Evolutionary conservation across 2,888 invertebrate genomes (phyloP).

Genomic region (Thymelicus lineola): DNA sequence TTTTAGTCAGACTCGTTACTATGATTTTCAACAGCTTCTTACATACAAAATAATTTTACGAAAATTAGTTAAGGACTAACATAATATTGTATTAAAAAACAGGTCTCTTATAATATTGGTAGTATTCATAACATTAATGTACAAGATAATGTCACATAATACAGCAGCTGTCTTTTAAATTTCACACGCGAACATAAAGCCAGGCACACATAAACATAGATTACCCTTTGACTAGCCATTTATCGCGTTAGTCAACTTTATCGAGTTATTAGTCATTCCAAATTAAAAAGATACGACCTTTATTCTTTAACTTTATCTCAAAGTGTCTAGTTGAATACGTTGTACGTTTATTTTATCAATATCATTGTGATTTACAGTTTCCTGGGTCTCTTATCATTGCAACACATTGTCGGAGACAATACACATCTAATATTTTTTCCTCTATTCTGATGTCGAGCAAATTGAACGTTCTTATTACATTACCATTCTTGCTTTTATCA

Average conservation of each 20-base stretch:
- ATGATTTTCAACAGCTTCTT: too few relatives aligned
- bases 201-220: too few relatives aligned
- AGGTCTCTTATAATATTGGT: too few relatives aligned
- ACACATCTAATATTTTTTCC: conserved; percentile 15
- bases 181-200: too few relatives aligned
- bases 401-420: conserved; percentile 9
- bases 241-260: conserved; percentile 6
- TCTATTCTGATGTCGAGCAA: not conserved
- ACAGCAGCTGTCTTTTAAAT: too few relatives aligned
- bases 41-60: too few relatives aligned
- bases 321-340: conserved; percentile 9
- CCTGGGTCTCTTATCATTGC: conserved; percentile 7
- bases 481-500: conserved; percentile 11
- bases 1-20: too few relatives aligned
- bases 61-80: too few relatives aligned
- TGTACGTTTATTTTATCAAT: conserved; percentile 5
- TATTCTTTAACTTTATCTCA: conserved; percentile 16
- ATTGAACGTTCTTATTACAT: conserved; percentile 16
- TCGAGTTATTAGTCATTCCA: conserved; percentile 9
- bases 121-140: too few relatives aligned
- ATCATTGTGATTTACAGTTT: conserved; percentile 14
- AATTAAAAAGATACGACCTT: conserved; percentile 3
- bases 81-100: too few relatives aligned
- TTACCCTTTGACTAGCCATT: conserved; percentile 1
- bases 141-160: too few relatives aligned